Percentiles rank a stretch among this genome's conserved stretches.
Conservation (phyloP, 1,140 invertebrate genomes). For the Achatina immaculata region DNA sequence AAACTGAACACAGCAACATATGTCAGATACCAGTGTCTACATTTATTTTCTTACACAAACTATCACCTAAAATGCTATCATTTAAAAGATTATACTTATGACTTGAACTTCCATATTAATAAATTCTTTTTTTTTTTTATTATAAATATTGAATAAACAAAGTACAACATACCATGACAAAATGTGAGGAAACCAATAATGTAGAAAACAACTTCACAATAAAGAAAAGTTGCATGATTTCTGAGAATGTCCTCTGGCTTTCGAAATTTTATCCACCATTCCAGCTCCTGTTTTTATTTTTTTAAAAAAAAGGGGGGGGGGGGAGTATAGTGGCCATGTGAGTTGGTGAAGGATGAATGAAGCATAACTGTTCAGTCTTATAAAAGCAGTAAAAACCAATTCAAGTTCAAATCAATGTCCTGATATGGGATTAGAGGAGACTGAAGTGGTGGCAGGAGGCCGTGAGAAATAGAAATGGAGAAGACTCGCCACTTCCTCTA, state of each 20-base stretch:
- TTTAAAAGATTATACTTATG: too few species aligned
- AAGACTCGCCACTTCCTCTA: too few species aligned
- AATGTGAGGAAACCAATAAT: slow-evolving; percentile 67
- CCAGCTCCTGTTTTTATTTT: slow-evolving; percentile 54
- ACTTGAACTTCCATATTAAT: too few species aligned
- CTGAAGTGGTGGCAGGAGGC: too few species aligned
- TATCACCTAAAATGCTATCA: too few species aligned
- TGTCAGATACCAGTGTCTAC: background rate
- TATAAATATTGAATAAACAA: background rate
- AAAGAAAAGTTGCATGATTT: slow-evolving; percentile 69
- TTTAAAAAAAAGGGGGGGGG: background rate
- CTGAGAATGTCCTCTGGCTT: slow-evolving; percentile 67
- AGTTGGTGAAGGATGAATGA: background rate
- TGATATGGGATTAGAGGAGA: too few species aligned
- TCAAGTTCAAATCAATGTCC: too few species aligned
- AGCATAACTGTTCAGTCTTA: too few species aligned
- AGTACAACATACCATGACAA: slow-evolving; percentile 68
- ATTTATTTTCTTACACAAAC: too few species aligned
- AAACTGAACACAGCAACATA: background rate
- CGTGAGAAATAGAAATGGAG: too few species aligned
- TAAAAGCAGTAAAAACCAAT: too few species aligned
- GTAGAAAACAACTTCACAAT: slow-evolving; percentile 67
- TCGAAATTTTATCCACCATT: slow-evolving; percentile 71
- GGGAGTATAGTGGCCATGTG: background rate
- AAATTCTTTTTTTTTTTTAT: too few species aligned